Evolutionary conservation across 2,113 vertebrate genomes (phyloP).

Genomic region (Pavo muticus): DNA sequence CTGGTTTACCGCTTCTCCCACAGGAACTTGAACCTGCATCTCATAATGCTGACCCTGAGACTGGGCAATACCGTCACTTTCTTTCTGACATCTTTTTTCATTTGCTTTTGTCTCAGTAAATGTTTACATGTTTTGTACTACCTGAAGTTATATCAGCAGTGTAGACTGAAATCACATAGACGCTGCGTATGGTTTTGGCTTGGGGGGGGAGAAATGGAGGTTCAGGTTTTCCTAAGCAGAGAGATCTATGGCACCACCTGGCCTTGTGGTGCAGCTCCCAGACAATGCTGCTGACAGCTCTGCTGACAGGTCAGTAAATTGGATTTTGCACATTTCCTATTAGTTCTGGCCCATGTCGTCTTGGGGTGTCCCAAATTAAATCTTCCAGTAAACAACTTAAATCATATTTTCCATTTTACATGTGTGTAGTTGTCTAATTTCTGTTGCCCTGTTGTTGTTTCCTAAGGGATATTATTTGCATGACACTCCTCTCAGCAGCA

Average conservation of each 20-base stretch:
- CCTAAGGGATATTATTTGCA: neutral
- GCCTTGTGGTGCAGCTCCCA: neutral
- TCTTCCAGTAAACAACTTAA: neutral
- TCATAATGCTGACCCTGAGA: neutral
- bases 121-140: neutral
- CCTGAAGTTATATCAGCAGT: neutral
- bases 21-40: neutral
- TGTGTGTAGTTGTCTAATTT: neutral
- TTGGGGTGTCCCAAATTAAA: neutral
- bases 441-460: neutral
- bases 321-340: neutral
- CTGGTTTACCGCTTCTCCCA: neutral
- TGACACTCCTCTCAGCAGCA: neutral
- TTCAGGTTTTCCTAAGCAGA: neutral
- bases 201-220: neutral
- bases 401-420: neutral
- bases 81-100: neutral
- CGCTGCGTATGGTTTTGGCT: neutral
- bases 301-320: neutral
- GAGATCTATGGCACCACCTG: neutral
- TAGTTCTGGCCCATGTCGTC: neutral
- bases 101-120: neutral
- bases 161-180: neutral
- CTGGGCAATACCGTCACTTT: rapidly evolving
- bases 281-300: neutral